Conservation (phyloP, 2,888 invertebrate species). For the Cheilosia grossa region DNA sequence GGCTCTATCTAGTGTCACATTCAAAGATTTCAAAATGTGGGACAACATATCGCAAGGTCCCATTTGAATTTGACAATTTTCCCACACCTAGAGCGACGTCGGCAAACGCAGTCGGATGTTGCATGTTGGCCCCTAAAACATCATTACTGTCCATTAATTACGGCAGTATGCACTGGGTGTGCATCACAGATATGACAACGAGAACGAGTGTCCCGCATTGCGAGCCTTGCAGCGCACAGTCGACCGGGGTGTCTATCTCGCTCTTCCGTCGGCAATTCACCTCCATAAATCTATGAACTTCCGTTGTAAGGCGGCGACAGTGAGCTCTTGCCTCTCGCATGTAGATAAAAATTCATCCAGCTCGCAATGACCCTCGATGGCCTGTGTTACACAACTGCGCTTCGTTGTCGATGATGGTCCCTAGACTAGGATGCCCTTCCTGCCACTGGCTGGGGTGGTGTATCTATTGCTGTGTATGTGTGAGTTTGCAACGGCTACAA, state of each 20-base stretch:
- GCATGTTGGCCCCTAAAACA: slow-evolving; percentile 32
- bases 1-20: slow-evolving; percentile 29
- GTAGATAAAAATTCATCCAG: slow-evolving; percentile 37
- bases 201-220: slow-evolving; percentile 7
- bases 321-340: slow-evolving; percentile 38
- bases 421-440: slow-evolving; percentile 20
- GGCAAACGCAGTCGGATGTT: neutral
- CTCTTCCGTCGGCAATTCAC: slow-evolving; percentile 41
- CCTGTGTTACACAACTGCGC: neutral
- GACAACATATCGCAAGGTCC: slow-evolving; percentile 2
- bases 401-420: slow-evolving; percentile 22
- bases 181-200: slow-evolving; percentile 7
- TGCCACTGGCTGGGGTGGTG: neutral
- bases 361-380: slow-evolving; percentile 2
- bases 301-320: slow-evolving; percentile 34
- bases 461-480: slow-evolving; percentile 22
- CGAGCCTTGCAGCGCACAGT: neutral
- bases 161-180: slow-evolving; percentile 10
- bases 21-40: slow-evolving; percentile 22
- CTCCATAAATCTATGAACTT: slow-evolving; percentile 54
- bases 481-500: slow-evolving; percentile 58
- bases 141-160: slow-evolving; percentile 61
- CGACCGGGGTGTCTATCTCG: neutral
- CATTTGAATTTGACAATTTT: slow-evolving; percentile 14
- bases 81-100: neutral